Conservation (phyloP, 2,888 invertebrate genomes). For the Leptura quadrifasciata region DNA sequence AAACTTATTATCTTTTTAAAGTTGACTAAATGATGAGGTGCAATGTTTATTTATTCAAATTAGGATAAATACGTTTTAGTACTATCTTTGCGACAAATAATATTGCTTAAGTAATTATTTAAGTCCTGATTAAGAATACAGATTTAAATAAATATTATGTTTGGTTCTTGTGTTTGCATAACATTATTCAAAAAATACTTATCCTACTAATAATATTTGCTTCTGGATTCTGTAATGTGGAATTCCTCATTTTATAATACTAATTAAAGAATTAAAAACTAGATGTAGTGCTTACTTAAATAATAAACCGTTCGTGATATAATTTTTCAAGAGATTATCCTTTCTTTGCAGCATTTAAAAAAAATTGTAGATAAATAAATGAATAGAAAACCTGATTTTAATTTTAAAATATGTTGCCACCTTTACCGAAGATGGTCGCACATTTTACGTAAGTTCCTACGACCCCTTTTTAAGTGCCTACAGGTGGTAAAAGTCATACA, state of each 20-base stretch:
- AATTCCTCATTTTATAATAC: background rate
- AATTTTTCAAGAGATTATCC: too few species aligned
- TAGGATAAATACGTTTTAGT: conserved; percentile 37
- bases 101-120: conserved; percentile 30
- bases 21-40: conserved; percentile 33
- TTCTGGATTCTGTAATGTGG: background rate
- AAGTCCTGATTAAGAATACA: conserved; percentile 27
- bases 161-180: background rate
- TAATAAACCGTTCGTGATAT: too few species aligned
- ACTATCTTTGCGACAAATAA: conserved; percentile 26
- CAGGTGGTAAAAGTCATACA: too few species aligned
- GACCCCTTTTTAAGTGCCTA: too few species aligned
- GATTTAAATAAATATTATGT: conserved; percentile 31
- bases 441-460: too few species aligned
- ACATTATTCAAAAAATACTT: background rate
- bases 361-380: too few species aligned
- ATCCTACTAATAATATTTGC: background rate
- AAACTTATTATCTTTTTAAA: conserved; percentile 31
- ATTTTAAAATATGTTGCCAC: too few species aligned
- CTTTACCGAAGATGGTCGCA: too few species aligned
- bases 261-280: background rate
- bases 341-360: too few species aligned
- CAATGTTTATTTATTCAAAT: conserved; percentile 39
- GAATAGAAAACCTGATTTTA: too few species aligned
- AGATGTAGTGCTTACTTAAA: too few species aligned